Base-by-base conservation (phyloP, 2,888 invertebrate species). In the Arctia plantaginis region DNA sequence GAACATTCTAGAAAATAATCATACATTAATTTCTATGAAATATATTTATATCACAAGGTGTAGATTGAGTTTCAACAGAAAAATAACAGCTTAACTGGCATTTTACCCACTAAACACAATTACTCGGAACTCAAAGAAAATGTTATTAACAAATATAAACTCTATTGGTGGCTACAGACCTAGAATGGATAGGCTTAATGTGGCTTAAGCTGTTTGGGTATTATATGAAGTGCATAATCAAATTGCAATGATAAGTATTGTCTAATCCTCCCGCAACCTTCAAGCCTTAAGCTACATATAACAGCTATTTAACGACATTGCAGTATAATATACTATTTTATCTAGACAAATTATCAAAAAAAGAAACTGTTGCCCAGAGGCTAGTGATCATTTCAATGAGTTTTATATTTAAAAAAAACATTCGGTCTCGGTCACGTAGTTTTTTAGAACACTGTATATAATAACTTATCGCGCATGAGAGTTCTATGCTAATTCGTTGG, bases 11-110 rank as follows among this genome's bases (percentile, higher is more conserved):
- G 77, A 79, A 79, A 83, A 81, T 76, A 80, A 79, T 77, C 78
- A 77, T 79, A 84, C 84, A 82, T 71, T 74, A 76, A 51, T 68
- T 80, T 83, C 77, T 80, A 83, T 80, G 78, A 83, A 80, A 84
- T 80, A 85, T 79, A 85, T 82, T 83, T 86, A 87, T 91, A 91
- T 91, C 90, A 92, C 90, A 92, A 90, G 88, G 80, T 87, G 89
- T 78, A 87, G 89, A 86, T 62, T 88, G 89, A 90, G 89, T 88
- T 89, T 83, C 80, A 86, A 89, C 82, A 85, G 84, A 85, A 84
- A 35, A 80, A 84, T 77, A 80, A 79, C 78, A 71, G 73, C 68
- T 74, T 71, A 72, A 67, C 20, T 77, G 67, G 66, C 71, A 79
- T 65, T 76, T 79, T 76, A 76, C 80, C 78, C 70, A 72, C 69